Base-by-base conservation (phyloP, 2,113 vertebrate species). In the Halichoerus grypus region DNA sequence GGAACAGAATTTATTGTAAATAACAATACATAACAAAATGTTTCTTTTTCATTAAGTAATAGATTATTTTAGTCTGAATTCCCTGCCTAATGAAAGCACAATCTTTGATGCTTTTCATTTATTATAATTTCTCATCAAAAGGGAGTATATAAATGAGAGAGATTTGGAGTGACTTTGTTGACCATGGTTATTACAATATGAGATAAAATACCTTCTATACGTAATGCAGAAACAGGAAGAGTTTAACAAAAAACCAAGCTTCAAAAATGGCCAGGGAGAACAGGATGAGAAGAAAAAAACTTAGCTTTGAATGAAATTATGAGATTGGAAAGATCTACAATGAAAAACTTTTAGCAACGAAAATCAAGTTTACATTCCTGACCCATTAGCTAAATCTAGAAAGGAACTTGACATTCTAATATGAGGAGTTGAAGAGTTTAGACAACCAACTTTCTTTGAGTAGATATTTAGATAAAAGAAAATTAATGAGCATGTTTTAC, bases 301-400 rank as follows among this genome's bases (percentile, higher is more conserved):
- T 63, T 84, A 39, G 26, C 9, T 89, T 86, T 79, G n/a, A 80
- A 71, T 71, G 76, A 92, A 94, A 57, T 88, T 21, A 92, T 53
- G 22, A 74, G n/a, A 67, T 26, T 77, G 55, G 12, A 93, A 88
- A 81, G 46, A 88, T 65, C 49, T 91, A 96, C 84, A 93, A 72
- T 22, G 14, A 90, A 36, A 76, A 89, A 28, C n/a, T 94, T 81
- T 95, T 61, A 87, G 57, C n/a, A 90, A 86, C 65, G 65, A 63
- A 92, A 87, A 91, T 96, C 51, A 89, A 79, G 57, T 93, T 98
- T 89, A 46, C 36, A 69, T 97, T 97, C 21, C 63, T 82, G 36
- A 36, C 13, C 26, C 22, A 28, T 51, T 97, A 87, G 55, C 67
- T 97, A 65, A 76, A 88, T 96, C 12, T 80, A 15, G 55, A 92